A percentile compares a stretch with the other conserved stretches of the same genome.
Conservation (phyloP, 2,797 vertebrate species). For the Erithacus rubecula region DNA sequence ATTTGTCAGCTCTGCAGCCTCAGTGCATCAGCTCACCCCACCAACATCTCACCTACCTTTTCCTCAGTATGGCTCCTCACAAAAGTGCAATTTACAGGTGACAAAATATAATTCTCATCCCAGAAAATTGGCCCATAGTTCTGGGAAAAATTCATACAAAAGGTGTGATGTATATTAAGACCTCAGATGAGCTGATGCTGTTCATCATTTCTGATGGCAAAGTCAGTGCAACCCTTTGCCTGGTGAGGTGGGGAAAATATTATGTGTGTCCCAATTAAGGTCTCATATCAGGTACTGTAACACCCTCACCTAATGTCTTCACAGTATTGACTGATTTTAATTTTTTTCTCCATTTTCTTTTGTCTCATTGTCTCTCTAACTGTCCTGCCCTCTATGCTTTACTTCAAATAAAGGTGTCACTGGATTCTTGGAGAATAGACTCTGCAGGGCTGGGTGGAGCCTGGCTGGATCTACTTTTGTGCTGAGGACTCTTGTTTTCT, state of each 20-base stretch:
- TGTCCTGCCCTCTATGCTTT: background rate
- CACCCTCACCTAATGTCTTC: background rate
- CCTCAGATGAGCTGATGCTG: background rate
- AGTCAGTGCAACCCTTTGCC: background rate
- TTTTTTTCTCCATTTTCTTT: background rate
- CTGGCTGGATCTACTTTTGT: background rate
- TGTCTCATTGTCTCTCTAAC: background rate
- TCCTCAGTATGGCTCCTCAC: background rate
- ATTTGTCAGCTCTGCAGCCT: background rate
- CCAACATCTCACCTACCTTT: background rate
- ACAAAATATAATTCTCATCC: conserved; percentile 38
- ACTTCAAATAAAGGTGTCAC: background rate
- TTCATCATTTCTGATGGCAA: background rate
- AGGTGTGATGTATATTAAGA: background rate
- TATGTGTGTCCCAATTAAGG: background rate
- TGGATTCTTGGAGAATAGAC: background rate
- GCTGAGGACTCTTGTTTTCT: background rate
- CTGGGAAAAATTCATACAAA: background rate
- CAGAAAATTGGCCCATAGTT: background rate
- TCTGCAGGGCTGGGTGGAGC: background rate
- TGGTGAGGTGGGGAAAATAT: background rate
- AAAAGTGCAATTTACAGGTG: conserved; percentile 20
- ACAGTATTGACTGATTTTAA: background rate
- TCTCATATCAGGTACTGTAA: background rate
- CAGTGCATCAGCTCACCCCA: rapidly evolving